Evolutionary conservation across 2,888 invertebrate genomes (phyloP).

Genomic region (Cylloceria caligata): DNA sequence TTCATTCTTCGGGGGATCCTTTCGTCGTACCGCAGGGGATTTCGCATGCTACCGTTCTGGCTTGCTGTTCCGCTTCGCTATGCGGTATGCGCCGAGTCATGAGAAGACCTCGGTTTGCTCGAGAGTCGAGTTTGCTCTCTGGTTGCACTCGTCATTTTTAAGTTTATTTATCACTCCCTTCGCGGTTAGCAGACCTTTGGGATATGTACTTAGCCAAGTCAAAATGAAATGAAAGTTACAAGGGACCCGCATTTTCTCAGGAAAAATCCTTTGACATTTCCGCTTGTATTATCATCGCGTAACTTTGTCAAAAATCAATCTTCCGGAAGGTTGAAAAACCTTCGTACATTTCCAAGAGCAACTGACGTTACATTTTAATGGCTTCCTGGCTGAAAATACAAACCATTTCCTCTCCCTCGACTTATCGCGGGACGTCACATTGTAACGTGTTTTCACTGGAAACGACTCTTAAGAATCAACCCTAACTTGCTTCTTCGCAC

Average conservation of each 20-base stretch:
- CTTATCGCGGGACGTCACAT: constrained; percentile 28
- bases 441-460: constrained; percentile 31
- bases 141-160: constrained; percentile 54
- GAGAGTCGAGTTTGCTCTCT: constrained; percentile 41
- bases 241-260: constrained; percentile 7
- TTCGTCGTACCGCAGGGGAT: constrained; percentile 45
- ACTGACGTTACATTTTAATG: constrained; percentile 36
- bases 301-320: neutral
- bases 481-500: constrained; percentile 26
- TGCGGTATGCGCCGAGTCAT: constrained; percentile 12
- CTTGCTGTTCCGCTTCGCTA: constrained; percentile 22
- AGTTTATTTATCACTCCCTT: constrained; percentile 35
- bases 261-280: constrained; percentile 38
- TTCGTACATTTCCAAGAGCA: neutral
- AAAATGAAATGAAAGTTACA: constrained; percentile 8
- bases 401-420: constrained; percentile 22
- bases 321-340: neutral
- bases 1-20: constrained; percentile 48
- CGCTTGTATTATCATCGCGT: neutral
- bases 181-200: constrained; percentile 53
- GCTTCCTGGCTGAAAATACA: constrained; percentile 22
- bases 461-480: constrained; percentile 29
- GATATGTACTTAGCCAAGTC: constrained; percentile 40
- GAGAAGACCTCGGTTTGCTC: constrained; percentile 34
- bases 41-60: too few species aligned